These are phyloP conservation scores for Lycaena phlaeas DNA, from an alignment of 2,888 invertebrate species.

Conservation along the genomic window DNA sequence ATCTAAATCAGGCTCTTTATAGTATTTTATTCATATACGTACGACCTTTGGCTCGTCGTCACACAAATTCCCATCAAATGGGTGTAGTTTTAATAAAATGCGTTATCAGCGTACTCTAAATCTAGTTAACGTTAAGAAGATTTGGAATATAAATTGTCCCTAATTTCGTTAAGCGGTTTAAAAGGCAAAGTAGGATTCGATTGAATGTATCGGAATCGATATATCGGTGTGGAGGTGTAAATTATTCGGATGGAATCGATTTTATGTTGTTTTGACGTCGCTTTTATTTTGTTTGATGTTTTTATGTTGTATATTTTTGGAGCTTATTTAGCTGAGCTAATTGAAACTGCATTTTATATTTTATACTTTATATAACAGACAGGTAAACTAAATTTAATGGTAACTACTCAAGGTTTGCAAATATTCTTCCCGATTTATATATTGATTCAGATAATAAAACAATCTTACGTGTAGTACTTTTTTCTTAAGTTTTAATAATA, in stretches of 20 bases:
- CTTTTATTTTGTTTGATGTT: too few species aligned
- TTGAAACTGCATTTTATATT: too few species aligned
- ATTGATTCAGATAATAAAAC: too few species aligned
- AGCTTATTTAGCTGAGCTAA: too few species aligned
- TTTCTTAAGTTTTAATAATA: too few species aligned
- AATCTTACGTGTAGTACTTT: too few species aligned
- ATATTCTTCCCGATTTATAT: too few species aligned
- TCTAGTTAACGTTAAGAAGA: conserved; percentile 19
- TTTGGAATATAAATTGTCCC: conserved; percentile 23
- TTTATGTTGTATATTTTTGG: too few species aligned
- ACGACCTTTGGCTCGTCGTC: conserved; percentile 16
- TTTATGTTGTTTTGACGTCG: conserved; percentile 7
- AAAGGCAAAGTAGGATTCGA: conserved; percentile 18
- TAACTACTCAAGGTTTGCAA: too few species aligned
- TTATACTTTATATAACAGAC: too few species aligned
- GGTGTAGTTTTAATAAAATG: conserved; percentile 22
- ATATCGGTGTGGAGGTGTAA: conserved; percentile 14
- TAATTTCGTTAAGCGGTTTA: conserved; percentile 21
- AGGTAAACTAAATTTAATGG: too few species aligned
- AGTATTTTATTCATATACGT: conserved; percentile 35
- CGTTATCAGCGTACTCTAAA: conserved; percentile 20
- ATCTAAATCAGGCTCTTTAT: conserved; percentile 41
- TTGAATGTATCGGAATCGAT: conserved; percentile 17
- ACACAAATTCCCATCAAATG: conserved; percentile 19
- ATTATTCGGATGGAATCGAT: conserved; percentile 5